Percentiles rank a stretch among this genome's conserved stretches.
phyloP scores from a whole-genome alignment of 2,797 vertebrate genomes.

The Ctenochaetus hawaiiensis region DNA sequence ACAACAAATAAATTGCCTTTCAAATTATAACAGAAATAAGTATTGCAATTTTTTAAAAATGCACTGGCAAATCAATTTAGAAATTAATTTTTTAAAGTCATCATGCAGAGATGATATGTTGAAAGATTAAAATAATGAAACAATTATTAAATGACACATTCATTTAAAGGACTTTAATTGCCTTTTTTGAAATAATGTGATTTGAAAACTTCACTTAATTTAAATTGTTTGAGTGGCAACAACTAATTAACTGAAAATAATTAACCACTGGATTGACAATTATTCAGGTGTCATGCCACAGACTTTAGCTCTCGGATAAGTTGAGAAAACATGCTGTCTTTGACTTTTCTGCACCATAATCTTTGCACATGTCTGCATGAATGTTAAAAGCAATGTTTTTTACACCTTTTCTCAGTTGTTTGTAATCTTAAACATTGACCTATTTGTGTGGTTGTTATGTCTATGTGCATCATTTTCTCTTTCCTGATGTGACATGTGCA shows the following conservation, averaged over 20 bases:
- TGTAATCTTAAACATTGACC: constrained; percentile 56
- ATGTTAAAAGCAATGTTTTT: constrained; percentile 56
- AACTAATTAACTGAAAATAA: background rate
- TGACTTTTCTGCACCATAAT: background rate
- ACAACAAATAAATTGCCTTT: background rate
- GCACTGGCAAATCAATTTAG: background rate
- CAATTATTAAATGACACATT: background rate
- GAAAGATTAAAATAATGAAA: background rate
- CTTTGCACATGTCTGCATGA: constrained; percentile 1
- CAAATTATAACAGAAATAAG: constrained; percentile 18
- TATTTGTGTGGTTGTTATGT: constrained; percentile 39
- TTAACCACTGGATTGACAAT: background rate
- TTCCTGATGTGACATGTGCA: constrained; percentile 45
- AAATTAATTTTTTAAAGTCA: background rate
- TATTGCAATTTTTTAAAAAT: background rate
- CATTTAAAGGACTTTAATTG: constrained; percentile 2
- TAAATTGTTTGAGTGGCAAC: background rate
- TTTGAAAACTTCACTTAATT: background rate
- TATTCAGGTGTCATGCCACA: background rate
- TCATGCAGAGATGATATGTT: background rate
- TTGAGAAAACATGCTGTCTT: background rate
- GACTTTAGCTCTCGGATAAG: background rate
- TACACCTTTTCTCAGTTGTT: constrained; percentile 51
- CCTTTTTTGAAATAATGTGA: background rate
- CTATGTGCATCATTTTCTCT: constrained; percentile 52